Conservation (phyloP, 2,888 invertebrate genomes). For the Melipona beecheii region DNA sequence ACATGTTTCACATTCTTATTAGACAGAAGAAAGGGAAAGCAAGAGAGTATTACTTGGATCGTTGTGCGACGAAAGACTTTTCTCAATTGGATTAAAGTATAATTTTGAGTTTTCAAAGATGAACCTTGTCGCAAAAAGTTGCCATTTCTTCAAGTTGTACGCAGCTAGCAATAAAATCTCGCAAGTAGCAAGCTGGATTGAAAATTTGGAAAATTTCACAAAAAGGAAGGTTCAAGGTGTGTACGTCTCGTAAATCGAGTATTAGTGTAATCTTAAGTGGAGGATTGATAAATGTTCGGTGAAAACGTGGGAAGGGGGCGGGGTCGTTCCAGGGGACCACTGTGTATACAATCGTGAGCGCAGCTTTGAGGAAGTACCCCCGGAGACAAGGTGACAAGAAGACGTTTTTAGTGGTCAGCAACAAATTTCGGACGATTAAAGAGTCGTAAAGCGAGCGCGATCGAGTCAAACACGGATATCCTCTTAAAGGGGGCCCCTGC, state of each 20-base stretch:
- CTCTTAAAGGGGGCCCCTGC: conserved; percentile 80
- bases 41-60: too few relatives aligned
- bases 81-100: too few relatives aligned
- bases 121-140: too few relatives aligned
- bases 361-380: conserved; percentile 48
- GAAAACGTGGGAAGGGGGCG: neutral
- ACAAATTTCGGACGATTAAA: conserved; percentile 83
- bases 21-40: too few relatives aligned
- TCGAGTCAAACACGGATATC: conserved; percentile 82
- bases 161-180: too few relatives aligned
- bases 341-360: conserved; percentile 19
- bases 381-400: conserved; percentile 55
- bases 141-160: too few relatives aligned
- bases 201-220: too few relatives aligned
- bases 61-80: too few relatives aligned
- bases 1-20: too few relatives aligned
- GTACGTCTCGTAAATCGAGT: neutral
- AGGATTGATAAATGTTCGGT: conserved; percentile 9
- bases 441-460: conserved; percentile 78
- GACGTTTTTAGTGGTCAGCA: conserved; percentile 70
- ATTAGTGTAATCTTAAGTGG: conserved; percentile 9
- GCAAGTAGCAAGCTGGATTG: too few relatives aligned
- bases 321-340: conserved; percentile 26
- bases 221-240: neutral
- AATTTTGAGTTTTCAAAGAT: too few relatives aligned